phyloP scores from a whole-genome alignment of 2,888 invertebrate species.

The Lamellibrachia satsuma region DNA sequence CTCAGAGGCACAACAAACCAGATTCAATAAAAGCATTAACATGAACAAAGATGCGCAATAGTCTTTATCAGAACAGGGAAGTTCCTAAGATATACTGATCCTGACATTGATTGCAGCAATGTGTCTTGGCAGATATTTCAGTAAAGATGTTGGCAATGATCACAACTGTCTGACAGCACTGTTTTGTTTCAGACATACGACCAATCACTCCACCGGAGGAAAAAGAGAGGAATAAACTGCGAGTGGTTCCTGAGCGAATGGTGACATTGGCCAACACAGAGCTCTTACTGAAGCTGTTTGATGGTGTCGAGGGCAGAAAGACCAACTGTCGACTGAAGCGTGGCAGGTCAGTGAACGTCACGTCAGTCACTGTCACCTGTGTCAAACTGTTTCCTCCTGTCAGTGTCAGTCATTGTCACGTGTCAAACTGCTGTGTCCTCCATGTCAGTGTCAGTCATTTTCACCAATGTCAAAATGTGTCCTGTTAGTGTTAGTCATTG shows the following conservation, averaged over 20 bases:
- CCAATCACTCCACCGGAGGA: conserved; percentile 59
- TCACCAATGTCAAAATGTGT: not conserved
- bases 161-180: not conserved
- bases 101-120: not conserved
- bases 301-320: conserved; percentile 63
- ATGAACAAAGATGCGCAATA: too few species aligned
- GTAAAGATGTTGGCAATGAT: not conserved
- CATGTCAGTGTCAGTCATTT: not conserved
- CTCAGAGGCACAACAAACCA: too few species aligned
- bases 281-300: conserved; percentile 68
- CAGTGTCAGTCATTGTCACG: not conserved
- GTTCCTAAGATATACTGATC: not conserved
- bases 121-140: not conserved
- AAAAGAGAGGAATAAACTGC: conserved; percentile 42
- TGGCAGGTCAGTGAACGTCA: conserved; percentile 28
- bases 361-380: not conserved
- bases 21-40: too few species aligned
- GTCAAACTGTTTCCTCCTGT: not conserved
- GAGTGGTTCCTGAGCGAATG: conserved; percentile 51
- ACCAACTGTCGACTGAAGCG: conserved; percentile 38
- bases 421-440: not conserved
- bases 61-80: too few species aligned
- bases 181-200: conserved; percentile 51
- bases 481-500: not conserved
- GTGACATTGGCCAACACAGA: conserved; percentile 67